Percentiles rank a stretch among this genome's conserved stretches.
These are phyloP conservation scores for Callimorpha dominula DNA, from an alignment of 2,888 invertebrate species.

Conservation along the genomic window DNA sequence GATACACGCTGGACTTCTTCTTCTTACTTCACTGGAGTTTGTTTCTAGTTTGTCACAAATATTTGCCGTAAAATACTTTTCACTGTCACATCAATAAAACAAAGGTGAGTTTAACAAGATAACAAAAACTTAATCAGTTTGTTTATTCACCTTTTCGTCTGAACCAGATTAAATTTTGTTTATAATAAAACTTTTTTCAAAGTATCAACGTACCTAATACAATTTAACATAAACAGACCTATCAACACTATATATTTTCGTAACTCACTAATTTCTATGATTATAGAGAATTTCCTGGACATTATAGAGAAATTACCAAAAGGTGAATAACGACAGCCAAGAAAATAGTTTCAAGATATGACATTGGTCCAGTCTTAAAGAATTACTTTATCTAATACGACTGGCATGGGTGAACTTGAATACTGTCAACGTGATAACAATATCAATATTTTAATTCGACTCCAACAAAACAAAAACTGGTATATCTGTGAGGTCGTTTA, in stretches of 20 bases:
- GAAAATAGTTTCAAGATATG: too few relatives aligned
- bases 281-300: too few relatives aligned
- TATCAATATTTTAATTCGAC: slow-evolving; percentile 26
- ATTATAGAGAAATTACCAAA: slow-evolving; percentile 36
- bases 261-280: neutral
- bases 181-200: neutral
- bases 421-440: neutral
- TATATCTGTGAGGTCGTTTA: slow-evolving; percentile 70
- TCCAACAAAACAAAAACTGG: slow-evolving; percentile 60
- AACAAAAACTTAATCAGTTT: neutral
- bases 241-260: neutral
- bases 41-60: neutral
- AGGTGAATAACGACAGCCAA: too few relatives aligned
- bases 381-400: too few relatives aligned
- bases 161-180: neutral
- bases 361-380: too few relatives aligned
- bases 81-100: neutral
- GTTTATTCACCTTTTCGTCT: slow-evolving; percentile 3
- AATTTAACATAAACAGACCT: neutral
- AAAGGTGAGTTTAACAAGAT: neutral
- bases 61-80: neutral
- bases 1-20: too few relatives aligned
- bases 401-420: neutral
- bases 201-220: neutral
- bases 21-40: neutral